Percentiles rank a stretch among this genome's conserved stretches.
Conservation (phyloP, 2,113 vertebrate species). For the Catharus bicknelli region DNA sequence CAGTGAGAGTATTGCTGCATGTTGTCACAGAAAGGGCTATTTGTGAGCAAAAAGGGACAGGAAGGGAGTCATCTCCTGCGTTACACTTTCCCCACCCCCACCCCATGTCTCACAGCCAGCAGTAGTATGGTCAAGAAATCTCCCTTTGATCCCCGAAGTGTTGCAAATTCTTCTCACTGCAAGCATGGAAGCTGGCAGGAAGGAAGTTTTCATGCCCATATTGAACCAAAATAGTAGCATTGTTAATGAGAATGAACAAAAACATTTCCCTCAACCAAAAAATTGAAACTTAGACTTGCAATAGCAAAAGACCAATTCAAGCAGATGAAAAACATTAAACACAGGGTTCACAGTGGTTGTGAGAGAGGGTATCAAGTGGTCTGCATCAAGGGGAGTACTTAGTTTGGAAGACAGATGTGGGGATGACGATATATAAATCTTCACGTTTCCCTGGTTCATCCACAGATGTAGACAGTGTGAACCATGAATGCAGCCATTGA, state of each 20-base stretch:
- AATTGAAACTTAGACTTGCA: background rate
- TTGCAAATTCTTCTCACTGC: background rate
- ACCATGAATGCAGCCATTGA: background rate
- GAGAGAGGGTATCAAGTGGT: background rate
- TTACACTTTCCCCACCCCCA: accelerated
- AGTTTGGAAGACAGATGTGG: background rate
- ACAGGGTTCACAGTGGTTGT: background rate
- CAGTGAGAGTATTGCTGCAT: background rate
- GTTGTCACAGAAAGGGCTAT: background rate
- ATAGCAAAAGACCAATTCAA: background rate
- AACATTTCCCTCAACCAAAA: background rate
- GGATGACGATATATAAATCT: background rate
- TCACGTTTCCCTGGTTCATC: background rate
- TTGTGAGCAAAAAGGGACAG: background rate
- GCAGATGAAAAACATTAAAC: background rate
- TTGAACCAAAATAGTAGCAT: background rate
- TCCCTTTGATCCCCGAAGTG: accelerated
- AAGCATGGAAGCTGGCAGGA: background rate
- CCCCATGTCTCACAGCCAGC: background rate
- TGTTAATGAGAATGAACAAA: background rate
- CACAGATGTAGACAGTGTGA: background rate
- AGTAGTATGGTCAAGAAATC: background rate
- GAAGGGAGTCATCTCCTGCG: background rate
- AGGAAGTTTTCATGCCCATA: background rate
- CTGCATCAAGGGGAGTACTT: background rate